phyloP scores from a whole-genome alignment of 1,140 invertebrate species.

The Orchestia grillus region DNA sequence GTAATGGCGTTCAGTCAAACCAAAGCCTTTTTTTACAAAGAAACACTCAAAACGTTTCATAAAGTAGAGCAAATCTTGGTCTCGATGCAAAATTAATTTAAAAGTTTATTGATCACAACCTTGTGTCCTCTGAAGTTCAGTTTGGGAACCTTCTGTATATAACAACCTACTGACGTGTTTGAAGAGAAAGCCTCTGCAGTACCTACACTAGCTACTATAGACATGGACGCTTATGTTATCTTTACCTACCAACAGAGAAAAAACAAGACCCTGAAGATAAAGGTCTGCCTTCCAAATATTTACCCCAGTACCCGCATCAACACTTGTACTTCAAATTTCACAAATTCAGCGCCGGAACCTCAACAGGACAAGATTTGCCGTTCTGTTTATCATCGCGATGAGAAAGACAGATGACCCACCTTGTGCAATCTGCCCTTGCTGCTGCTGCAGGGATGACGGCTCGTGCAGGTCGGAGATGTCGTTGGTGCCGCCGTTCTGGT shows the following conservation, averaged over 20 bases:
- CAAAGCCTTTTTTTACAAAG: background rate
- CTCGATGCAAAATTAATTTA: background rate
- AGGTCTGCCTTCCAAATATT: no score
- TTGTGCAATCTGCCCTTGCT: conserved; percentile 32
- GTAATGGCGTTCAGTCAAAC: background rate
- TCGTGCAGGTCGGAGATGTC: conserved; percentile 37
- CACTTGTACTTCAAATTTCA: background rate
- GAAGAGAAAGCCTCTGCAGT: background rate
- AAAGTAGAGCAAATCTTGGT: background rate
- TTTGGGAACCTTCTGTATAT: background rate
- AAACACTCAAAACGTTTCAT: background rate
- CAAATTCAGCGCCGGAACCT: background rate
- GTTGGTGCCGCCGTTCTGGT: conserved; percentile 38
- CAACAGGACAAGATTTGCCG: background rate
- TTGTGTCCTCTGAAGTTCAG: background rate
- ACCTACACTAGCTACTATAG: no score
- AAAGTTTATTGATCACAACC: background rate
- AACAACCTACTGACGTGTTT: background rate
- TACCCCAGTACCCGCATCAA: background rate
- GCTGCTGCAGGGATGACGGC: background rate
- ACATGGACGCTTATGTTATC: background rate
- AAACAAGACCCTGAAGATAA: background rate
- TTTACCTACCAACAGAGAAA: background rate
- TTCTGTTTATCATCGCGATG: background rate
- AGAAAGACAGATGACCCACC: background rate